Percentiles rank a stretch among this genome's conserved stretches.
Evolutionary conservation across 2,113 vertebrate species (phyloP).

Genomic region (Canis aureus): DNA sequence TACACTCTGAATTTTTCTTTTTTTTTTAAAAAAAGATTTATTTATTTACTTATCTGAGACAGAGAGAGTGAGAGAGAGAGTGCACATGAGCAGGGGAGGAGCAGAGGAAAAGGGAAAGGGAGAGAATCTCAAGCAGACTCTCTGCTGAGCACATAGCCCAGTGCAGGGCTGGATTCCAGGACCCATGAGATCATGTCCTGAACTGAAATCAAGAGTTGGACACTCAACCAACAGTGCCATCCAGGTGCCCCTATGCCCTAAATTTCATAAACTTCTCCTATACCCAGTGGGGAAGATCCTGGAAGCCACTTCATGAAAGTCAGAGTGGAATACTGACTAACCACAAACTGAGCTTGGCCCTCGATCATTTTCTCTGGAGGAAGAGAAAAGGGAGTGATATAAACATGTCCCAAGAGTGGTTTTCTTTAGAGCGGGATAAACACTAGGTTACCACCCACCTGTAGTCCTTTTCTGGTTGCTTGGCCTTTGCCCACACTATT

Average conservation of each 20-base stretch:
- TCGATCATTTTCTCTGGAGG: background rate
- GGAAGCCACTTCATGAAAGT: background rate
- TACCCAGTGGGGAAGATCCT: background rate
- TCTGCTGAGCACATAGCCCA: background rate
- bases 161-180: background rate
- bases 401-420: background rate
- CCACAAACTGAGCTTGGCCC: background rate
- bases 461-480: background rate
- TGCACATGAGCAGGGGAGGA: background rate
- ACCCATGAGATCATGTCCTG: background rate
- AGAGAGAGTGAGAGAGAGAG: background rate
- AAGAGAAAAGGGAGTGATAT: constrained; percentile 35
- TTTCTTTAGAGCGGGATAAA: constrained; percentile 29
- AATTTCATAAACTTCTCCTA: constrained; percentile 18
- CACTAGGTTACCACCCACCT: background rate
- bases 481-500: background rate
- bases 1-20: constrained; percentile 22
- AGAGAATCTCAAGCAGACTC: background rate
- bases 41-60: background rate
- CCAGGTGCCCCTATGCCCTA: background rate
- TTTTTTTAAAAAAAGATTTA: background rate
- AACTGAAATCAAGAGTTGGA: background rate
- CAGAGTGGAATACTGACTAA: background rate
- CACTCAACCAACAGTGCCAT: background rate
- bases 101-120: background rate